Evolutionary conservation across 2,113 vertebrate genomes (phyloP).

Genomic region (Lampris megalopsis): DNA sequence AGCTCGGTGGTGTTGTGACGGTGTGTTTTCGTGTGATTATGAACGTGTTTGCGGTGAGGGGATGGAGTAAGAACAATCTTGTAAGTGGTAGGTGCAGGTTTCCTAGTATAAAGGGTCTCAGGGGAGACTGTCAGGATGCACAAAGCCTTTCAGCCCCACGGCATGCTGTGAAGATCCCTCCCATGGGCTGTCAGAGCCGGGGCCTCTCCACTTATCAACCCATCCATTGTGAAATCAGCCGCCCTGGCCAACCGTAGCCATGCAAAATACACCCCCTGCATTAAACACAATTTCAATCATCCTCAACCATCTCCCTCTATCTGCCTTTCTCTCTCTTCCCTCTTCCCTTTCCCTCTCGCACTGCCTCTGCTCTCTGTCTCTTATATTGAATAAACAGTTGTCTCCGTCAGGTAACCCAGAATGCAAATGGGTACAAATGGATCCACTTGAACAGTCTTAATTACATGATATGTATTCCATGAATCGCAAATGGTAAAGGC

Average conservation of each 20-base stretch:
- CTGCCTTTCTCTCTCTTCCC: slow-evolving; percentile 40
- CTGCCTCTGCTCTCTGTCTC: slow-evolving; percentile 51
- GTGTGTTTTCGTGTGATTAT: slow-evolving; percentile 20
- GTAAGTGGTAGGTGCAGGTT: slow-evolving; percentile 45
- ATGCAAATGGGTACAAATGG: slow-evolving; percentile 81
- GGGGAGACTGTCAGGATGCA: slow-evolving; percentile 61
- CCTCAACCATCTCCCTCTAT: slow-evolving; percentile 75
- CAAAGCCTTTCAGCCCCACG: slow-evolving; percentile 68
- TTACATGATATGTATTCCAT: slow-evolving; percentile 87
- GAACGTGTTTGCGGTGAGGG: background rate
- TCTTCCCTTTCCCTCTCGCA: slow-evolving; percentile 42
- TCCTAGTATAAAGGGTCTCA: slow-evolving; percentile 52
- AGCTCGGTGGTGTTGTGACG: background rate
- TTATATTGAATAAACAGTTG: slow-evolving; percentile 78
- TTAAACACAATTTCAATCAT: slow-evolving; percentile 82
- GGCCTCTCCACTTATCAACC: slow-evolving; percentile 79
- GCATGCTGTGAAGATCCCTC: slow-evolving; percentile 68
- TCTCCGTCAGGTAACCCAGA: slow-evolving; percentile 74
- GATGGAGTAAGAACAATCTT: slow-evolving; percentile 28
- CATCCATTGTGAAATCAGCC: slow-evolving; percentile 85
- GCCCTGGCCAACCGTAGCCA: slow-evolving; percentile 79
- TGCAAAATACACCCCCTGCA: slow-evolving; percentile 81
- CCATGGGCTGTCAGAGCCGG: slow-evolving; percentile 70
- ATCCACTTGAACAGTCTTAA: slow-evolving; percentile 85
- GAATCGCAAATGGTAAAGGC: slow-evolving; percentile 84